Percentiles rank a stretch among this genome's conserved stretches.
Evolutionary conservation across 1,140 invertebrate genomes (phyloP).

Genomic region (Contarinia nasturtii): DNA sequence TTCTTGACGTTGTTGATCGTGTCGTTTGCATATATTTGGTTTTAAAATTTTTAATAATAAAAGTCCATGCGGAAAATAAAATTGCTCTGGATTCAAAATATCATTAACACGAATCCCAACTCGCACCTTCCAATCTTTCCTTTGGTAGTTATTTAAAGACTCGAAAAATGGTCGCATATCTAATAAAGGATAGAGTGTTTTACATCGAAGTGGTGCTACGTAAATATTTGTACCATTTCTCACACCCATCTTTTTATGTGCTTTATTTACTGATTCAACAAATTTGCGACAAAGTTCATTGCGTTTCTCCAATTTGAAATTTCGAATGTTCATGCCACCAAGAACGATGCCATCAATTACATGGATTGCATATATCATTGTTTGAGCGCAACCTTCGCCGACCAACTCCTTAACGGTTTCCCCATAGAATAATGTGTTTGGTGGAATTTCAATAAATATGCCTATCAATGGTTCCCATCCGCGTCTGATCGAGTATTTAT

Average conservation of each 20-base stretch:
- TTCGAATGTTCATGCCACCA: slow-evolving; percentile 50
- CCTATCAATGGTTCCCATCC: slow-evolving; percentile 26
- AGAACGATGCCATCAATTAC: slow-evolving; percentile 68
- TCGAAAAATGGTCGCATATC: slow-evolving; percentile 31
- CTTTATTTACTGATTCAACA: slow-evolving; percentile 43
- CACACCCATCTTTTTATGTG: slow-evolving; percentile 22
- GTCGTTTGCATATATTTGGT: slow-evolving; percentile 6
- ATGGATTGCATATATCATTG: slow-evolving; percentile 46
- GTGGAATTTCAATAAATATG: slow-evolving; percentile 36
- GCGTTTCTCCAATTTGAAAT: slow-evolving; percentile 36
- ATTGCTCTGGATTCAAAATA: slow-evolving; percentile 9
- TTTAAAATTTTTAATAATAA: slow-evolving; percentile 13
- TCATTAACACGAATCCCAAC: slow-evolving; percentile 8
- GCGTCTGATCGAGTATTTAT: slow-evolving; percentile 33
- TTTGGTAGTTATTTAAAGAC: slow-evolving; percentile 21
- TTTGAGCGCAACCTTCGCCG: slow-evolving; percentile 38
- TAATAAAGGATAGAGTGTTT: slow-evolving; percentile 35
- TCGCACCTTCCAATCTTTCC: slow-evolving; percentile 12
- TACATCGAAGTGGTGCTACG: slow-evolving; percentile 39
- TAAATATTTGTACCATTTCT: background rate
- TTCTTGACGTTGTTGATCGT: slow-evolving; percentile 5
- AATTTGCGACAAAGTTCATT: slow-evolving; percentile 29
- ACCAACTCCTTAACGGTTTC: slow-evolving; percentile 59
- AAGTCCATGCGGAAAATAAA: slow-evolving; percentile 20
- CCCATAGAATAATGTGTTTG: slow-evolving; percentile 56